These are phyloP conservation scores for Trilocha varians DNA, from an alignment of 2,888 invertebrate genomes.

Conservation along the genomic window DNA sequence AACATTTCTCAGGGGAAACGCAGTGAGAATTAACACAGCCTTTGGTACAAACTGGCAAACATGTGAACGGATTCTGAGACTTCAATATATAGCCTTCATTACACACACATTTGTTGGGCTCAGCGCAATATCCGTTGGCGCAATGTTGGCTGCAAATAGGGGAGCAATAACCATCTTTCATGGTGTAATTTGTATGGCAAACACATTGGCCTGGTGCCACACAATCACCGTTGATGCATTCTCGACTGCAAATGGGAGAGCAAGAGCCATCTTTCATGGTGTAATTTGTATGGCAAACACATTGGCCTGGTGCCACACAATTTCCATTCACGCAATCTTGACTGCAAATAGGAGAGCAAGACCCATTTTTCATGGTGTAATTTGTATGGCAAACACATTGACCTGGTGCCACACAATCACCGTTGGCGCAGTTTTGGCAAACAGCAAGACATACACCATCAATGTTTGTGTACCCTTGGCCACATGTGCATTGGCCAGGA, in stretches of 20 bases:
- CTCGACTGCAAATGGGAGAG: constrained; percentile 7
- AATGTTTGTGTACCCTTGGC: constrained; percentile 31
- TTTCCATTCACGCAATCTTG: constrained; percentile 21
- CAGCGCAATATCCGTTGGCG: constrained; percentile 33
- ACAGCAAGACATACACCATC: constrained; percentile 17
- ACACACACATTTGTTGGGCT: constrained; percentile 36
- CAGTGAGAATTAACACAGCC: constrained; percentile 32
- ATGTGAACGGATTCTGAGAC: constrained; percentile 8
- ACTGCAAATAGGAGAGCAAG: constrained; percentile 9
- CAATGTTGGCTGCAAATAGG: constrained; percentile 12
- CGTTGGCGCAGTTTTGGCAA: constrained; percentile 21
- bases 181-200: constrained; percentile 14
- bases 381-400: constrained; percentile 12
- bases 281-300: constrained; percentile 13
- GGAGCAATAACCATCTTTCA: constrained; percentile 9
- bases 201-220: constrained; percentile 14
- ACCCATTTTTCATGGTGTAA: constrained; percentile 8
- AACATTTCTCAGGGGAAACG: constrained; percentile 35
- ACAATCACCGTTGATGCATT: constrained; percentile 24
- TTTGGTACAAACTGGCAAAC: constrained; percentile 9
- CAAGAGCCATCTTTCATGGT: constrained; percentile 8
- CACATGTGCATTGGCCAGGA: constrained; percentile 58
- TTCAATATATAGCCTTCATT: constrained; percentile 19
- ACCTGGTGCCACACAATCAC: constrained; percentile 20
- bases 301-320: constrained; percentile 19